These are phyloP conservation scores for Promerops cafer DNA, from an alignment of 2,113 vertebrate genomes.

Conservation along the genomic window DNA sequence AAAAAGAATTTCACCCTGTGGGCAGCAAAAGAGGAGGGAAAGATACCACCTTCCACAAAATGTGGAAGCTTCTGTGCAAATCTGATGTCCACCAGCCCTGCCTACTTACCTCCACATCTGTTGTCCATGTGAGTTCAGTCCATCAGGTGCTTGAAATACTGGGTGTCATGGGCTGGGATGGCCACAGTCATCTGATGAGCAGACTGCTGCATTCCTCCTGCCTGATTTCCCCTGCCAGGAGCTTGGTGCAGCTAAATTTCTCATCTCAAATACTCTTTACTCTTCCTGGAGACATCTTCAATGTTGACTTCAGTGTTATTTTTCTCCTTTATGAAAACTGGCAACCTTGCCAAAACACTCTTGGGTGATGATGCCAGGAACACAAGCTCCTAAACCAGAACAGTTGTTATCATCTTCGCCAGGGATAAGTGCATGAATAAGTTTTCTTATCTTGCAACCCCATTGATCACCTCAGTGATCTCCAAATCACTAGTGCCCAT, in stretches of 20 bases:
- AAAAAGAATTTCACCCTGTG: neutral
- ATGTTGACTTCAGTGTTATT: neutral
- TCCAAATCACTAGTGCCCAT: neutral
- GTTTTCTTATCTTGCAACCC: neutral
- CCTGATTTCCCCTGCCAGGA: neutral
- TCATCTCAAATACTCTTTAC: neutral
- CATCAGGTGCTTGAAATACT: neutral
- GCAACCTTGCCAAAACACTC: neutral
- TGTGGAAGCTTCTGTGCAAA: neutral
- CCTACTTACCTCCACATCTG: neutral
- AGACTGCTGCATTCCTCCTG: neutral
- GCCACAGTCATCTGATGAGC: neutral
- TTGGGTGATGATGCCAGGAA: neutral
- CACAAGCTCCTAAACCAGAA: neutral
- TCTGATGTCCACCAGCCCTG: neutral
- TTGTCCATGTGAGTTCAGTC: neutral
- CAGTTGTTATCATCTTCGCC: neutral
- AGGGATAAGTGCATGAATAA: neutral
- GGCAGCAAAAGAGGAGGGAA: neutral
- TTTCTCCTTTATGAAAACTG: neutral
- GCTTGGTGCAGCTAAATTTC: neutral
- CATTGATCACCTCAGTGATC: neutral
- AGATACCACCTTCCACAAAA: accelerated
- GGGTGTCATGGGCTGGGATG: accelerated
- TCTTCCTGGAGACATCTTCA: neutral